Percentiles rank a stretch among this genome's conserved stretches.
These are phyloP conservation scores for Parapsyche elsis DNA, from an alignment of 1,140 invertebrate species.

Conservation along the genomic window DNA sequence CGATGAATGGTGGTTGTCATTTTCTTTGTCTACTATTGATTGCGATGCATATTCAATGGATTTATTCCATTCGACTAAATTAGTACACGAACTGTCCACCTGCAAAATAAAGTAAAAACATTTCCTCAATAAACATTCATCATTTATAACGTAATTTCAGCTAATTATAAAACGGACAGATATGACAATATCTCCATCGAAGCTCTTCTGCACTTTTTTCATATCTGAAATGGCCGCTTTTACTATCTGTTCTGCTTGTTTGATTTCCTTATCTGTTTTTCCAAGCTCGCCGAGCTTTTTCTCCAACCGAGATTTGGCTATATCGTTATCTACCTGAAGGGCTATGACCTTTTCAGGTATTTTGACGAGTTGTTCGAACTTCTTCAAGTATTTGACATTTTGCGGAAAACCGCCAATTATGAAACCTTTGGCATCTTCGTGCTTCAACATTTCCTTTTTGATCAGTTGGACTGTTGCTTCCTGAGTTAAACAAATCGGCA, in stretches of 20 bases:
- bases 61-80: not conserved
- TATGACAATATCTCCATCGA: conserved; percentile 18
- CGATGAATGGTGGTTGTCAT: not conserved
- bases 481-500: too few species aligned
- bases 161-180: too few species aligned
- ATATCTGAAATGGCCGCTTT: conserved; percentile 32
- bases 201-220: conserved; percentile 44
- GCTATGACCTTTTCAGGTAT: conserved; percentile 65
- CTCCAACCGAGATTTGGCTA: conserved; percentile 50
- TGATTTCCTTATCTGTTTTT: conserved; percentile 30
- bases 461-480: conserved; percentile 65
- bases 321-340: conserved; percentile 64
- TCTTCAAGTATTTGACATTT: conserved; percentile 63
- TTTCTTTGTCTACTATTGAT: not conserved
- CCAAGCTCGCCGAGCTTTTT: conserved; percentile 47
- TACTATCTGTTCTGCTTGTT: conserved; percentile 30
- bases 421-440: conserved; percentile 63
- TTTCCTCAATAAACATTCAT: too few species aligned
- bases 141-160: too few species aligned
- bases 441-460: conserved; percentile 65
- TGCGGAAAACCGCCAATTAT: conserved; percentile 66
- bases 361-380: conserved; percentile 65
- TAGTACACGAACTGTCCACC: conserved; percentile 31
- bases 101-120: not conserved
- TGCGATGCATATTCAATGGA: not conserved